These are phyloP conservation scores for Haemorhous mexicanus DNA, from an alignment of 2,113 vertebrate species.

Conservation along the genomic window DNA sequence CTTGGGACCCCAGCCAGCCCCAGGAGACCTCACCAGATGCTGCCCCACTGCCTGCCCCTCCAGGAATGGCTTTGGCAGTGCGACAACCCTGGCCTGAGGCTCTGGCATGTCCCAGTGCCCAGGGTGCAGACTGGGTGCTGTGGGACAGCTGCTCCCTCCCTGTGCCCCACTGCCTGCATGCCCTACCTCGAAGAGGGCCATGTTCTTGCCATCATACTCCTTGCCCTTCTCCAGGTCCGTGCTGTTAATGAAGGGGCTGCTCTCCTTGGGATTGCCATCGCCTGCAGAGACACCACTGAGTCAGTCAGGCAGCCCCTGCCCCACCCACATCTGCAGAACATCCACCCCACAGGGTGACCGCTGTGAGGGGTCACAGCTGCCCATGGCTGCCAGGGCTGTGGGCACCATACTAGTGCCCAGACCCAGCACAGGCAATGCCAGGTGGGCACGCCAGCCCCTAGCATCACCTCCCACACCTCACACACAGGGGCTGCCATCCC, in stretches of 20 bases:
- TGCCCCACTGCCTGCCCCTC: no score
- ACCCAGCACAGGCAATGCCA: background rate
- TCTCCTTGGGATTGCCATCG: slow-evolving; percentile 97
- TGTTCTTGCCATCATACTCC: slow-evolving; percentile 94
- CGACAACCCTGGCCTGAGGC: background rate
- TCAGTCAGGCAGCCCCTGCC: background rate
- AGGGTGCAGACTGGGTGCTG: accelerated
- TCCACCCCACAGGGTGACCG: accelerated
- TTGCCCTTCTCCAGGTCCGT: slow-evolving; percentile 92
- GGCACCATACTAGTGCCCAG: accelerated
- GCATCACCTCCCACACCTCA: accelerated
- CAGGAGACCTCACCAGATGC: background rate
- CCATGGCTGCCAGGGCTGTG: accelerated
- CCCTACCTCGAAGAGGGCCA: slow-evolving; percentile 96
- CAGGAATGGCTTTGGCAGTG: background rate
- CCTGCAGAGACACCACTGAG: slow-evolving; percentile 61
- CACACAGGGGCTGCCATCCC: accelerated
- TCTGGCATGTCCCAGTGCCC: background rate
- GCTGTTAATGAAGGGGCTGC: slow-evolving; percentile 98
- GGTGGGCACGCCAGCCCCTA: accelerated
- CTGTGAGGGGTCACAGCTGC: accelerated
- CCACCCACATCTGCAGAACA: background rate
- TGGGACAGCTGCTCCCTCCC: background rate
- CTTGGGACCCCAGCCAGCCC: background rate
- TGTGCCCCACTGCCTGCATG: accelerated